A percentile compares a stretch with the other conserved stretches of the same genome.
phyloP scores from a whole-genome alignment of 2,113 vertebrate genomes.

The Cairina moschata region DNA sequence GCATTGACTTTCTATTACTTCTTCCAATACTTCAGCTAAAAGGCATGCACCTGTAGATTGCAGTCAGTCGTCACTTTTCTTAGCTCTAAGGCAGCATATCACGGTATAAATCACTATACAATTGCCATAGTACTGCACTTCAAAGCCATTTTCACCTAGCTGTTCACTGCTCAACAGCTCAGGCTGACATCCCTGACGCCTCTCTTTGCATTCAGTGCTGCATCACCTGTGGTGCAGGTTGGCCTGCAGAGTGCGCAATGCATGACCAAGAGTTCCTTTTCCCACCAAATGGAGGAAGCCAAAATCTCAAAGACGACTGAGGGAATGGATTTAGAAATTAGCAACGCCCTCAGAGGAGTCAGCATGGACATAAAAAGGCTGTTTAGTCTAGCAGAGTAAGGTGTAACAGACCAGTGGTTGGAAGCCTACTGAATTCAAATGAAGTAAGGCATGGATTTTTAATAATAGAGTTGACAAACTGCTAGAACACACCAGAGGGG shows the following conservation, averaged over 20 bases:
- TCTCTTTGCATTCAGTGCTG: neutral
- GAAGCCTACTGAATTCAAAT: slow-evolving; percentile 26
- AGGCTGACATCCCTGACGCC: neutral
- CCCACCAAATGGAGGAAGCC: neutral
- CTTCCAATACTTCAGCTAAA: neutral
- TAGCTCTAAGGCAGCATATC: neutral
- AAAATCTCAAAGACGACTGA: neutral
- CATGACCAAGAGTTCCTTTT: neutral
- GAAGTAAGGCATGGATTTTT: neutral
- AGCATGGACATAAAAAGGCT: neutral
- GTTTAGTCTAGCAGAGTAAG: neutral
- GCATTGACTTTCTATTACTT: neutral
- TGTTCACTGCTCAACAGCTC: neutral
- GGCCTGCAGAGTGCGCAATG: neutral
- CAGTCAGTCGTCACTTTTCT: neutral
- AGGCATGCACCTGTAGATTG: neutral
- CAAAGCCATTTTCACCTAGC: neutral
- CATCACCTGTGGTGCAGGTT: neutral
- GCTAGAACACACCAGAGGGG: neutral
- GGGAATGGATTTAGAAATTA: neutral
- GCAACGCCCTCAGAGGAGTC: neutral
- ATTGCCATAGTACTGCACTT: neutral
- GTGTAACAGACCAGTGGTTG: neutral
- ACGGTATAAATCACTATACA: neutral
- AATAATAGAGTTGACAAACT: neutral